These are phyloP conservation scores for Hassar affinis DNA, from an alignment of 2,113 vertebrate species.

Conservation along the genomic window DNA sequence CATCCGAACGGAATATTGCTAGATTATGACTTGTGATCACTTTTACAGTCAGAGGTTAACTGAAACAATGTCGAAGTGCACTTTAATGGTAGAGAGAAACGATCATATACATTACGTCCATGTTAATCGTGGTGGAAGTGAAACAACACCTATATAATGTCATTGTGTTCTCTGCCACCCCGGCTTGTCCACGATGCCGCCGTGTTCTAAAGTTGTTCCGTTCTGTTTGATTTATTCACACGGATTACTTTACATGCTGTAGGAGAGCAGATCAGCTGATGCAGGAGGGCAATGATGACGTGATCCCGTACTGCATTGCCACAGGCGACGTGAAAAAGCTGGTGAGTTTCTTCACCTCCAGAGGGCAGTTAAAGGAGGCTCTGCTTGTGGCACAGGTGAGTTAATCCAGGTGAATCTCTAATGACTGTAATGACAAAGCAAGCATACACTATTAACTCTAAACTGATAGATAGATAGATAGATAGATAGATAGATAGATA, in stretches of 20 bases:
- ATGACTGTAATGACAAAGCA: background rate
- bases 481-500: too few species aligned
- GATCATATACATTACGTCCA: too few species aligned
- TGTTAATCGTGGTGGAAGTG: background rate
- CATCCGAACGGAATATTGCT: background rate
- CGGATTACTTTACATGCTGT: slow-evolving; percentile 21
- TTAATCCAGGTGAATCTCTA: background rate
- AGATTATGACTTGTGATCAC: background rate
- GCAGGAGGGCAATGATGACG: slow-evolving; percentile 90
- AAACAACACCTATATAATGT: background rate
- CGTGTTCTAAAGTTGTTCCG: background rate
- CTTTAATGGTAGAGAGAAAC: too few species aligned
- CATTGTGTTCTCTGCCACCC: background rate
- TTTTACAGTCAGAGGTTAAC: background rate
- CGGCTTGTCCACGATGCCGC: background rate
- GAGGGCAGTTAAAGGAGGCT: slow-evolving; percentile 91
- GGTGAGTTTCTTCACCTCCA: slow-evolving; percentile 85
- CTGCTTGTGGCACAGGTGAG: slow-evolving; percentile 92
- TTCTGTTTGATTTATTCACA: background rate
- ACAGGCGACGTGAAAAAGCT: slow-evolving; percentile 87
- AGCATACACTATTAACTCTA: too few species aligned
- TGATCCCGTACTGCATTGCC: slow-evolving; percentile 93
- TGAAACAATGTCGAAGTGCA: background rate
- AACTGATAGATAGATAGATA: too few species aligned
- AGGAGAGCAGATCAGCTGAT: slow-evolving; percentile 96